Evolutionary conservation across 2,797 vertebrate genomes (phyloP).

Genomic region (Percopsis omiscomaycus): DNA sequence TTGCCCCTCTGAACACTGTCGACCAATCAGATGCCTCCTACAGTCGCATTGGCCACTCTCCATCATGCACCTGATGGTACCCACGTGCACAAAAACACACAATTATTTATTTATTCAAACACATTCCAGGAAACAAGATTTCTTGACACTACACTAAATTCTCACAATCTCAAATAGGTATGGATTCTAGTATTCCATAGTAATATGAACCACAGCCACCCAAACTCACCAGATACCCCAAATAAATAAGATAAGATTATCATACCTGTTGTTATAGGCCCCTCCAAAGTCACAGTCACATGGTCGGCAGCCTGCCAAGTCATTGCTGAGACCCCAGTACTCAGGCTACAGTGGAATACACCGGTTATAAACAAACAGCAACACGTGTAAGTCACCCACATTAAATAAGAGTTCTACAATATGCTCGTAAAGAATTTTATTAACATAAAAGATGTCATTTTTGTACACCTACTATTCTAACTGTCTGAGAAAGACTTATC

Average conservation of each 20-base stretch:
- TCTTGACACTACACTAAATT: background rate
- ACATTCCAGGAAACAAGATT: background rate
- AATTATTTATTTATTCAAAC: background rate
- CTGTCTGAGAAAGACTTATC: too few species aligned
- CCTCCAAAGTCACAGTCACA: conserved; percentile 90
- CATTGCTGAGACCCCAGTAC: conserved; percentile 88
- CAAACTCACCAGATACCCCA: too few species aligned
- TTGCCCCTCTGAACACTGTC: conserved; percentile 83
- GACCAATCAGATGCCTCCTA: conserved; percentile 79
- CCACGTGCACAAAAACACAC: background rate
- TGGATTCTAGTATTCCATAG: background rate
- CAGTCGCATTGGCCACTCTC: conserved; percentile 85
- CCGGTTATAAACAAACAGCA: too few species aligned
- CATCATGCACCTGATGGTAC: conserved; percentile 78
- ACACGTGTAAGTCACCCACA: too few species aligned
- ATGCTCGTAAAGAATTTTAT: background rate
- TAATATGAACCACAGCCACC: background rate
- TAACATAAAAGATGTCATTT: too few species aligned
- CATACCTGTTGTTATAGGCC: conserved; percentile 85
- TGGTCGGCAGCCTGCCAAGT: conserved; percentile 80
- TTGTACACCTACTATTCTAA: too few species aligned
- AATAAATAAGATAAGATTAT: background rate
- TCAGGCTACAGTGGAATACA: conserved; percentile 72
- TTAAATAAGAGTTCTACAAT: too few species aligned
- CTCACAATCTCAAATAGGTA: background rate